A percentile compares a stretch with the other conserved stretches of the same genome.
Evolutionary conservation across 2,113 vertebrate species (phyloP).

Genomic region (Corythoichthys intestinalis): DNA sequence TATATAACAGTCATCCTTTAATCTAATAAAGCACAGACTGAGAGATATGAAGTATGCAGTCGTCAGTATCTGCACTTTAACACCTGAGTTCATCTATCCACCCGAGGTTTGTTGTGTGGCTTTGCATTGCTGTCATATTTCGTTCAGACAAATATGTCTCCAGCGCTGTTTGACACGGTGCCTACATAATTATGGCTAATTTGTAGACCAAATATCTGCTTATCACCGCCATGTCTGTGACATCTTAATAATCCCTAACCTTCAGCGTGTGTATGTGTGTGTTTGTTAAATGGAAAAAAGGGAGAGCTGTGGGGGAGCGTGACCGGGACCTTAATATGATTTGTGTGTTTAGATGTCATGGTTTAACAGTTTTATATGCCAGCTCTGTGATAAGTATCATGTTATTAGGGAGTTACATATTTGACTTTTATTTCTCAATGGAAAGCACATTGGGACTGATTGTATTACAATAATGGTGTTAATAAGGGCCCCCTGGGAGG

Average conservation of each 20-base stretch:
- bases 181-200: slow-evolving; percentile 77
- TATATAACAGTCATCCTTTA: slow-evolving; percentile 47
- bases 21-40: slow-evolving; percentile 33
- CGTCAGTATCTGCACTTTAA: slow-evolving; percentile 48
- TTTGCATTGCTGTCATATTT: slow-evolving; percentile 58
- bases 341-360: slow-evolving; percentile 74
- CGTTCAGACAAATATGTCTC: slow-evolving; percentile 68
- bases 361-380: slow-evolving; percentile 73
- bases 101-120: slow-evolving; percentile 32
- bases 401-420: slow-evolving; percentile 74
- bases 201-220: slow-evolving; percentile 79
- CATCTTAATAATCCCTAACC: slow-evolving; percentile 78
- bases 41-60: slow-evolving; percentile 50
- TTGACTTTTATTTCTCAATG: slow-evolving; percentile 73
- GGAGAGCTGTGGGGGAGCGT: slow-evolving; percentile 54
- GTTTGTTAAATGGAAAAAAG: slow-evolving; percentile 36
- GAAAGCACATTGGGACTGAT: slow-evolving; percentile 57
- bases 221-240: slow-evolving; percentile 75
- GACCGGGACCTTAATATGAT: slow-evolving; percentile 76
- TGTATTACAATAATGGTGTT: slow-evolving; percentile 72
- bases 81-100: slow-evolving; percentile 55
- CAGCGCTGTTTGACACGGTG: slow-evolving; percentile 66
- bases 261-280: slow-evolving; percentile 43
- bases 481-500: slow-evolving; percentile 63
- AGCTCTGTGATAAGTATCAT: slow-evolving; percentile 70